A percentile compares a stretch with the other conserved stretches of the same genome.
These are phyloP conservation scores for Thaumatotibia leucotreta DNA, from an alignment of 1,140 invertebrate species.

Conservation along the genomic window DNA sequence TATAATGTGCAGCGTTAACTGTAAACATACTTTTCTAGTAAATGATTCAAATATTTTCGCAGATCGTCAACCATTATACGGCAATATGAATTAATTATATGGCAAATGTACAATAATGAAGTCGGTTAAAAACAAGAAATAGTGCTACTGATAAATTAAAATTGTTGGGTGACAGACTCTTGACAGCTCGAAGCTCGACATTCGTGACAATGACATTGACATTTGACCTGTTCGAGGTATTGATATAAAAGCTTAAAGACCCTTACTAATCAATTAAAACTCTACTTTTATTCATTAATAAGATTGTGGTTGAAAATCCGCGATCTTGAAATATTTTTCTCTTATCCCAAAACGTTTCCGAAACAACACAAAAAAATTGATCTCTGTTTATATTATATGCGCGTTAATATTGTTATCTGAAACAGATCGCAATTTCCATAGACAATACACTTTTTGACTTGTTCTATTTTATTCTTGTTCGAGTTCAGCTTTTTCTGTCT, in stretches of 20 bases:
- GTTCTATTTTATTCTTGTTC: neutral
- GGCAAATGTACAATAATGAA: too few relatives aligned
- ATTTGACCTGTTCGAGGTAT: neutral
- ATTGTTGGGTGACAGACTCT: neutral
- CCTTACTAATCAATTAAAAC: too few relatives aligned
- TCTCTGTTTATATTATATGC: neutral
- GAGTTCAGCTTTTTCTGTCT: neutral
- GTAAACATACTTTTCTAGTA: constrained; percentile 75
- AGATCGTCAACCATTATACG: constrained; percentile 77
- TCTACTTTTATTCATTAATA: too few relatives aligned
- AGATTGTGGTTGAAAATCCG: too few relatives aligned
- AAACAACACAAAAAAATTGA: too few relatives aligned
- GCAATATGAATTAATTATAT: neutral
- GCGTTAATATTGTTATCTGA: neutral
- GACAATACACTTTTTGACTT: neutral
- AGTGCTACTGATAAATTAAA: neutral
- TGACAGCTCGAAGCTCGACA: neutral
- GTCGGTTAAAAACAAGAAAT: constrained; percentile 9
- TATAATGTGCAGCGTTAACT: neutral
- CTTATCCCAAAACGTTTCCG: too few relatives aligned
- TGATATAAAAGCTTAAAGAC: neutral
- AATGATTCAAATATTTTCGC: constrained; percentile 77
- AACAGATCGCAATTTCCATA: neutral
- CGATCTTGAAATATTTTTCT: too few relatives aligned
- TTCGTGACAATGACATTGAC: neutral